Evolutionary conservation across 2,113 vertebrate genomes (phyloP).

Genomic region (Telmatochromis sp.): DNA sequence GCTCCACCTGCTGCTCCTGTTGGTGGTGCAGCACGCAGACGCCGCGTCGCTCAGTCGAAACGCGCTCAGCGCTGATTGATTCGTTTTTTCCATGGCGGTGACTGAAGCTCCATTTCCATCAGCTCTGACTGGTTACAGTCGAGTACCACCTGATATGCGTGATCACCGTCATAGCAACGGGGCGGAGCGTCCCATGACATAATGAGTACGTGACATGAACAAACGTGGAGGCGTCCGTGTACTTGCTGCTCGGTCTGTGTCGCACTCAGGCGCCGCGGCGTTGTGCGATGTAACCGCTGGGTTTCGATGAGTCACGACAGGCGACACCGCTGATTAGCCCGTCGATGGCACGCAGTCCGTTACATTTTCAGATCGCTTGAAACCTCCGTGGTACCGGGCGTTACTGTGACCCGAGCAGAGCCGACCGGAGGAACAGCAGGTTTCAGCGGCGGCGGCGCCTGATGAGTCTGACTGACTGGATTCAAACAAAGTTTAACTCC

Average conservation of each 20-base stretch:
- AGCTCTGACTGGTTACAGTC: background rate
- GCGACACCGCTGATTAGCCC: background rate
- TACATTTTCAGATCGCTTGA: background rate
- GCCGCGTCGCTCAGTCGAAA: background rate
- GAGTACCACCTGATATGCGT: background rate
- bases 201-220: background rate
- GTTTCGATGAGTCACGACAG: background rate
- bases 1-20: background rate
- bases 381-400: background rate
- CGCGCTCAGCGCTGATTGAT: background rate
- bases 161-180: background rate
- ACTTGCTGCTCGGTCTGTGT: background rate
- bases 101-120: background rate
- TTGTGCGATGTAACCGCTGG: background rate
- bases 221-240: background rate
- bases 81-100: background rate
- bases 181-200: background rate
- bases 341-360: background rate
- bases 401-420: background rate
- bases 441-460: background rate
- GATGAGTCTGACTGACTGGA: background rate
- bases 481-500: background rate
- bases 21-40: background rate
- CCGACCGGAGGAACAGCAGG: background rate
- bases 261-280: fast-evolving